Percentiles rank a stretch among this genome's conserved stretches.
These are phyloP conservation scores for Phrynocephalus vlangalii DNA, from an alignment of 2,797 vertebrate genomes.

Conservation along the genomic window DNA sequence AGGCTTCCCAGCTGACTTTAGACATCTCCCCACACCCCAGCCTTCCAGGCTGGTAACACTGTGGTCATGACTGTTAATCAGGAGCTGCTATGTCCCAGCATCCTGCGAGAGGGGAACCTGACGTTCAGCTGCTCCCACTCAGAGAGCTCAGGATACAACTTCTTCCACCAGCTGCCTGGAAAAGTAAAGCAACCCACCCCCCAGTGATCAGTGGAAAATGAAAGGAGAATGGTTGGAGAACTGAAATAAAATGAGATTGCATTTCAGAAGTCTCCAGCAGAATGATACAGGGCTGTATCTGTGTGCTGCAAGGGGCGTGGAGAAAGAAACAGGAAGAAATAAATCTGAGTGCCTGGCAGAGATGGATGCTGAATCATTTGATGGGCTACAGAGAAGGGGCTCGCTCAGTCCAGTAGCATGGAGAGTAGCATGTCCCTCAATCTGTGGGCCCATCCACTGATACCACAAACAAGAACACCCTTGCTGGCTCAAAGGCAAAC, in stretches of 20 bases:
- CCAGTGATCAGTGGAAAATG: neutral
- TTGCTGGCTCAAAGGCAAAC: too few relatives aligned
- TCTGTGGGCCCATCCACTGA: too few relatives aligned
- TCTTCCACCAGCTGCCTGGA: neutral
- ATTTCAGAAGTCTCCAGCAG: neutral
- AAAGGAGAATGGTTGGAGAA: neutral
- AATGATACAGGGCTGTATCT: neutral
- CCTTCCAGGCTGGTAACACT: too few relatives aligned
- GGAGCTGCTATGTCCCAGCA: neutral
- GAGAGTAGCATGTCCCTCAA: too few relatives aligned
- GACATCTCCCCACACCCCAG: neutral
- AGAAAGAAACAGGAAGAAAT: neutral
- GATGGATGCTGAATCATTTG: too few relatives aligned
- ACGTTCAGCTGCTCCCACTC: neutral
- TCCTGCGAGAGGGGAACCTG: neutral
- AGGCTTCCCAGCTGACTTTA: neutral
- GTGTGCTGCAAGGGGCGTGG: neutral
- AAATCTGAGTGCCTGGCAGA: neutral
- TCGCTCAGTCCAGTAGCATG: neutral
- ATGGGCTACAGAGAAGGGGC: neutral
- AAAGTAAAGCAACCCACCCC: neutral
- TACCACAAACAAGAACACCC: too few relatives aligned
- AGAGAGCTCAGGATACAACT: neutral
- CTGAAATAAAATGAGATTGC: neutral
- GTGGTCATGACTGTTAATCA: neutral